Conservation (phyloP, 2,113 vertebrate species). For the Melospiza melodia region DNA sequence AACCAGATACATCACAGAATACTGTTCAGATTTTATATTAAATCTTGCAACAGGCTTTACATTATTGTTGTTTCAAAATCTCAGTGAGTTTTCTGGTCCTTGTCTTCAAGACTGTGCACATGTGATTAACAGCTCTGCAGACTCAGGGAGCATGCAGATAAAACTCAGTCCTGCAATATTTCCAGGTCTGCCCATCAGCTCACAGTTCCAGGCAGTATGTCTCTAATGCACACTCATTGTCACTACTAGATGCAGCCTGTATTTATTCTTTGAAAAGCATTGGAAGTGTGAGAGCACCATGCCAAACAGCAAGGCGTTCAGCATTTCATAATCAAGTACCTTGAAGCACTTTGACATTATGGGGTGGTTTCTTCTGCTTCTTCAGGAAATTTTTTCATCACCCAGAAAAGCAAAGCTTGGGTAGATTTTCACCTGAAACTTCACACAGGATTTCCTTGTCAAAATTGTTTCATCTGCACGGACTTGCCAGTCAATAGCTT, state of each 20-base stretch:
- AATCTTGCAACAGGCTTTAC: constrained; percentile 20
- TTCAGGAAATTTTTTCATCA: background rate
- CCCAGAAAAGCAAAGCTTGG: background rate
- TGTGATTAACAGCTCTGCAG: background rate
- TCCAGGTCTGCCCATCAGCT: background rate
- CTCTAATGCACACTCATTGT: background rate
- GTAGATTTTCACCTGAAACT: background rate
- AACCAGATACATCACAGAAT: constrained; percentile 66
- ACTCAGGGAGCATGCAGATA: background rate
- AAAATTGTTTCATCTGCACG: background rate
- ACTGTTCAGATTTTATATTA: constrained; percentile 44
- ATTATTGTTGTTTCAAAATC: constrained; percentile 35
- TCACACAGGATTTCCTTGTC: background rate
- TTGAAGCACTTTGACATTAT: background rate
- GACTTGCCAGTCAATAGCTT: background rate
- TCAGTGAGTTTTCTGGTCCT: constrained; percentile 37
- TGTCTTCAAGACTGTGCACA: background rate
- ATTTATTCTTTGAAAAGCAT: background rate
- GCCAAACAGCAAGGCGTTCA: background rate
- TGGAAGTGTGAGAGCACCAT: background rate
- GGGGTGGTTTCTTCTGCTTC: background rate
- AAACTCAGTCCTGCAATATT: background rate
- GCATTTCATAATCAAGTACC: background rate
- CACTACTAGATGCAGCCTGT: background rate
- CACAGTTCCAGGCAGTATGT: background rate